Conservation (phyloP, 2,888 invertebrate genomes). For the Drosophila meridionalis region DNA sequence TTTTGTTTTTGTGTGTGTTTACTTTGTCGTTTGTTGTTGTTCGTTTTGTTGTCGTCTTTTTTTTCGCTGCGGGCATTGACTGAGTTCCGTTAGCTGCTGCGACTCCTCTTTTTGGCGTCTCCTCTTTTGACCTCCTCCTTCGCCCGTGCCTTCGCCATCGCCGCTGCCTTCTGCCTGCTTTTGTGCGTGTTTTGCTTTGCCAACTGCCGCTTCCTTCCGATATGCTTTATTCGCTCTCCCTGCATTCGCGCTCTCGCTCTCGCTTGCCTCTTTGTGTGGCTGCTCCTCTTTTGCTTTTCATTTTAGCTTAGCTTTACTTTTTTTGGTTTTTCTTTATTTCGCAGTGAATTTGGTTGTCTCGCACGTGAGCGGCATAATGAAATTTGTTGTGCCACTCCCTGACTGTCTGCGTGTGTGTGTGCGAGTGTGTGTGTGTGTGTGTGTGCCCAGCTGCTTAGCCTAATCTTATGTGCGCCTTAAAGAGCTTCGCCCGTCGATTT, state of each 20-base stretch:
- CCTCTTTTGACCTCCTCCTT: not conserved
- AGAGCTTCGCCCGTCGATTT: constrained; percentile 69
- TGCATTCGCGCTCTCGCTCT: not conserved
- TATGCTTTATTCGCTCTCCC: constrained; percentile 45
- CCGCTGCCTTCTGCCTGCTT: constrained; percentile 25
- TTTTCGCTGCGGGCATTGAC: constrained; percentile 79
- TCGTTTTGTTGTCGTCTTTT: constrained; percentile 57
- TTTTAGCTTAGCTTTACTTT: constrained; percentile 39
- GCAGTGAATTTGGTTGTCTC: constrained; percentile 84
- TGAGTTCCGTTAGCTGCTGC: constrained; percentile 68
- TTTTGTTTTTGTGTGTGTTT: constrained; percentile 60
- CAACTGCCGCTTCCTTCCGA: constrained; percentile 79
- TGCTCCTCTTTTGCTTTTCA: constrained; percentile 42
- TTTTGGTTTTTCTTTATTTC: constrained; percentile 69
- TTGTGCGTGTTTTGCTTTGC: constrained; percentile 75
- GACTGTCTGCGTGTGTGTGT: constrained; percentile 23
- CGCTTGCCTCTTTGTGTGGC: not conserved
- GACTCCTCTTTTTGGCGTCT: constrained; percentile 4
- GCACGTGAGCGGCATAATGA: constrained; percentile 83
- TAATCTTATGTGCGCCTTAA: constrained; percentile 76
- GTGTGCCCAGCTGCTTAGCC: constrained; percentile 72
- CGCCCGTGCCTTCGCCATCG: not conserved
- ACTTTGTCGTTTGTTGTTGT: constrained; percentile 72
- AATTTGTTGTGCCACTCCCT: constrained; percentile 73
- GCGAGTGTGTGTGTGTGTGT: constrained; percentile 29